Evolutionary conservation across 2,797 vertebrate species (phyloP), one percentile per base, ranked within the genome.

Genomic region (Hyperoplus lanceolatus): DNA sequence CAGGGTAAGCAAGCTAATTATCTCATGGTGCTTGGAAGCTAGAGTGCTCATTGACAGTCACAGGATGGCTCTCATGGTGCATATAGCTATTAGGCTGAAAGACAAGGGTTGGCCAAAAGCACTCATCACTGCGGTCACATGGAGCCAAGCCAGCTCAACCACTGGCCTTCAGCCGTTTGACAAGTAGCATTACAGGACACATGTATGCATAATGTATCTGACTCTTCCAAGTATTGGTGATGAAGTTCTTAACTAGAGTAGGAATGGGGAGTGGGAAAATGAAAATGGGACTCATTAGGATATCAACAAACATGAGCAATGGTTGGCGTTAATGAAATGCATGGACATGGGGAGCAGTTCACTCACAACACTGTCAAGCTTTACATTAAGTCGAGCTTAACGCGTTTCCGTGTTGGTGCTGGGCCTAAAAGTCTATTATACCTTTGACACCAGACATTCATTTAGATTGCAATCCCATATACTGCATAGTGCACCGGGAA

Each of bases 11-110:
- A 88, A 90, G 89, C 89, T 94, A 94, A 94, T 95, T 94, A 93
- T 90, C 88, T 84, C 73, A 74, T 85, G 86, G 87, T 88, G 83
- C 92, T 93, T 89, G 73, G 85, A 88, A 89, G 87, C 90, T 90
- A 91, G 93, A 93, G 85, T 90, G 79, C 89, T 92, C 88, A 91
- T 90, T 93, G 93, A 93, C 91, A 93, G 89, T 94, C 92, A 92
- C 87, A 88, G 56, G 79, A 73, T 86, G 75, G 66, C 81, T 89
- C 89, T 90, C 70, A 66, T 79, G 79, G 87, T 87, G 79, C 86
- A 73, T 85, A 78, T 73, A 85, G 80, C 80, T 84, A 81, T 88
- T 89, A 90, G 76, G 80, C 79, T 81, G 85, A 89, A 79, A 86
- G 79, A 87, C 75, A 70, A 55, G 77, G 75, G 77, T 81, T 80